Evolutionary conservation across 2,888 invertebrate species (phyloP).

Genomic region (Geophilus truncorum): DNA sequence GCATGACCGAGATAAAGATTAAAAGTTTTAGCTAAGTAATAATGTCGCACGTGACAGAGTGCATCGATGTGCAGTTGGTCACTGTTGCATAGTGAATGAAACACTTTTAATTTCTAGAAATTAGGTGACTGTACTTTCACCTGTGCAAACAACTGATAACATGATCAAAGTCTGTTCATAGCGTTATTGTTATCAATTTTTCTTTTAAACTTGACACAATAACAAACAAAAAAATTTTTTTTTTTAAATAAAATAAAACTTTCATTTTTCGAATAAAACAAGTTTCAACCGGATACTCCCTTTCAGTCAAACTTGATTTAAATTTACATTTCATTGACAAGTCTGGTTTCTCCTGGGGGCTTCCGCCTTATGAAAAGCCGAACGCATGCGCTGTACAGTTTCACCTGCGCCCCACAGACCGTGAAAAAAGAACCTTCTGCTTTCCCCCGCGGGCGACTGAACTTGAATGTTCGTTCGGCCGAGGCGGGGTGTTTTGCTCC

Average conservation of each 20-base stretch:
- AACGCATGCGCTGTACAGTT: background rate
- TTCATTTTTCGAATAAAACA: background rate
- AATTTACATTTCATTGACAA: conserved; percentile 17
- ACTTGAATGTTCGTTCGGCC: conserved; percentile 23
- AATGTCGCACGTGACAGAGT: background rate
- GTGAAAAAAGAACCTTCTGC: conserved; percentile 12
- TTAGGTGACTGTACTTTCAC: background rate
- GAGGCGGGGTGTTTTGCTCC: background rate
- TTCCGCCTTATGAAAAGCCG: conserved; percentile 16
- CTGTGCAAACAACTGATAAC: background rate
- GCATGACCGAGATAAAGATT: background rate
- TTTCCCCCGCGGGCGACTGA: background rate
- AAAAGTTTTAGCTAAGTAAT: background rate
- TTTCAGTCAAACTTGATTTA: background rate
- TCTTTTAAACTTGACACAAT: no score
- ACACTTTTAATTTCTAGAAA: background rate
- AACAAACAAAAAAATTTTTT: no score
- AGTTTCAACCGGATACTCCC: background rate
- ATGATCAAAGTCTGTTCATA: no score
- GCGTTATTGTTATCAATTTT: no score
- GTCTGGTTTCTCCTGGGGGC: conserved; percentile 17
- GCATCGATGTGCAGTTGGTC: background rate
- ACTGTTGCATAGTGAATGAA: background rate
- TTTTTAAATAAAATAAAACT: background rate
- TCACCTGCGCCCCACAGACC: conserved; percentile 6